Percentiles rank a stretch among this genome's conserved stretches.
Conservation (phyloP, 2,113 vertebrate genomes). For the Synchiropus splendidus region DNA sequence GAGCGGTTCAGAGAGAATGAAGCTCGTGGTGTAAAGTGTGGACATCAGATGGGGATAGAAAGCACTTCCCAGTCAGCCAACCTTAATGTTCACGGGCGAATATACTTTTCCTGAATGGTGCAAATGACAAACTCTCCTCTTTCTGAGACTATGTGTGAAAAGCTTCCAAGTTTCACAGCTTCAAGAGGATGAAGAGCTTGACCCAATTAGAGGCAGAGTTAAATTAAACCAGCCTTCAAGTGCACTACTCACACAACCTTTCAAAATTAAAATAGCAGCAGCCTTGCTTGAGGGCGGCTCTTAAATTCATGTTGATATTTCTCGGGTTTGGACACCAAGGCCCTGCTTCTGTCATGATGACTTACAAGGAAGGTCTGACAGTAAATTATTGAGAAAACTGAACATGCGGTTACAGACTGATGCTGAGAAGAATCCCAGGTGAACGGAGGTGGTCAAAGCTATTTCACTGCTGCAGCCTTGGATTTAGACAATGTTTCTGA, state of each 20-base stretch:
- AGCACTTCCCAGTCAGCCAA: too few species aligned
- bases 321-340: conserved; percentile 28
- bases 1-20: too few species aligned
- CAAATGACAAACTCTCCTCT: too few species aligned
- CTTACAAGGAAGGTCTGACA: conserved; percentile 14
- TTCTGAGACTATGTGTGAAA: background rate
- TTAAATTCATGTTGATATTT: conserved; percentile 64
- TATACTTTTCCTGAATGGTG: too few species aligned
- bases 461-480: conserved; percentile 9
- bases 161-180: conserved; percentile 23
- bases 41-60: too few species aligned
- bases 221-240: conserved; percentile 52
- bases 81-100: too few species aligned
- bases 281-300: conserved; percentile 57
- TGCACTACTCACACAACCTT: conserved; percentile 10
- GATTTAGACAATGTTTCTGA: conserved; percentile 15
- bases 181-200: conserved; percentile 39
- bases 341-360: conserved; percentile 21
- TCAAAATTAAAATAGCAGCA: conserved; percentile 59
- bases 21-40: too few species aligned
- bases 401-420: conserved; percentile 29
- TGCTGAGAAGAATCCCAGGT: conserved; percentile 33
- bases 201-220: conserved; percentile 61
- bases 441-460: conserved; percentile 27
- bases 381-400: background rate